Evolutionary conservation across 2,113 vertebrate species (phyloP), one percentile per base, ranked within the genome.

Genomic region (Ailurus styani): DNA sequence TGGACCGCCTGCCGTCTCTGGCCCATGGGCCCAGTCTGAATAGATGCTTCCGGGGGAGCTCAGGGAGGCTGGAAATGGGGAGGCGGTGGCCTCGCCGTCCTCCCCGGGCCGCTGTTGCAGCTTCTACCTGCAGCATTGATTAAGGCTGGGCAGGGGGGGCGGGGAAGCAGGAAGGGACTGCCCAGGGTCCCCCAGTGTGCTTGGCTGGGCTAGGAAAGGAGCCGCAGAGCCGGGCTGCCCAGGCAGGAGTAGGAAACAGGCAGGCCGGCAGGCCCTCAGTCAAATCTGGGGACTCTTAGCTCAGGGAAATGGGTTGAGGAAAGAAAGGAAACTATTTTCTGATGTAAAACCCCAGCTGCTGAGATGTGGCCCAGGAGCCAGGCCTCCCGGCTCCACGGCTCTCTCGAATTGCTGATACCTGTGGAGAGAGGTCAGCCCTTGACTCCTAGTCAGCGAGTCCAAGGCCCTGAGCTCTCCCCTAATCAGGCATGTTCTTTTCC

Each of bases 111-210:
- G 82, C 91, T 55, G 75, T 45, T 57, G 78, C 50, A 40, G 70
- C n/a, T 34, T 15, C 82, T 40, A 4, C 78, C 70, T 60, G 17
- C 95, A 86, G 92, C 87, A 40, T 4, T 83, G 87, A 90, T 75
- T 89, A 87, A 78, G 54, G 55, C 45, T 27, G 52, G 84, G 50
- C 78, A 5, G 73, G 54, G 31, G 52, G 37, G 31, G 77, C n/a
- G 31, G 37, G 79, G 86, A 73, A 73, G 52, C 86, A 55, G 81
- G 54, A 68, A 75, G 87, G 81, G 62, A 45, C 40, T 83, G 66
- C 81, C 79, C 62, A 47, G 37, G 0, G 40, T 57, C 75, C 9
- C 8, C 14, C 50, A 77, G 11, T 15, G 8, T 87, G 25, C 18
- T 34, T 2, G 0, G 79, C 96, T 34, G 31, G 29, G 34, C 45